phyloP scores from a whole-genome alignment of 2,797 vertebrate genomes.

The Syngnathus acus region DNA sequence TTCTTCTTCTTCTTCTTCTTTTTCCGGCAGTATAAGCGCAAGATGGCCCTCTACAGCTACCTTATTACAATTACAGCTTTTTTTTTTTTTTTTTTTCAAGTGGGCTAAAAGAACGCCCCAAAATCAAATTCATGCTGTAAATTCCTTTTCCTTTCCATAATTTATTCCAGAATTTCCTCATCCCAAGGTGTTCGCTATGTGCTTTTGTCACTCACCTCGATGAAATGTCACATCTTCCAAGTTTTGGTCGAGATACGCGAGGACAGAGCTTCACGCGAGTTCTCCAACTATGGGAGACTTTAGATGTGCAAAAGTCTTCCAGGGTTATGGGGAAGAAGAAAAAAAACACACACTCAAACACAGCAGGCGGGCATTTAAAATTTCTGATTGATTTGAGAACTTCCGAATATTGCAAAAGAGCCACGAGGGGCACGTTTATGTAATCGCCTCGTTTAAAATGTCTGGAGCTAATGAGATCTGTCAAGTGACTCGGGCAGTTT shows the following conservation, averaged over 20 bases:
- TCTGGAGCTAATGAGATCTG: conserved; percentile 56
- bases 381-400: conserved; percentile 50
- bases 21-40: too few species aligned
- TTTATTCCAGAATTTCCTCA: too few species aligned
- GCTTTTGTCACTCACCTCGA: too few species aligned
- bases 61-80: too few species aligned
- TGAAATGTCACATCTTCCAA: background rate
- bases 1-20: too few species aligned
- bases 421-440: conserved; percentile 29
- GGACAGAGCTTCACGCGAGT: background rate
- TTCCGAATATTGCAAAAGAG: conserved; percentile 43
- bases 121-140: too few species aligned
- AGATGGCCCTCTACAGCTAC: too few species aligned
- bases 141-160: too few species aligned
- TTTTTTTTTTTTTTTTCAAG: too few species aligned
- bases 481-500: conserved; percentile 56
- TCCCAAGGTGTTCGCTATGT: too few species aligned
- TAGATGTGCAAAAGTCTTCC: conserved; percentile 17
- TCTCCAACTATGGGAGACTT: conserved; percentile 4
- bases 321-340: conserved; percentile 1
- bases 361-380: conserved; percentile 25
- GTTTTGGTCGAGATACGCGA: background rate
- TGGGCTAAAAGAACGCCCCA: too few species aligned
- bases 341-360: background rate
- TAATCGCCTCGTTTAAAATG: conserved; percentile 43